Conservation (phyloP, 2,888 invertebrate genomes). For the Aphodius sticticus region DNA sequence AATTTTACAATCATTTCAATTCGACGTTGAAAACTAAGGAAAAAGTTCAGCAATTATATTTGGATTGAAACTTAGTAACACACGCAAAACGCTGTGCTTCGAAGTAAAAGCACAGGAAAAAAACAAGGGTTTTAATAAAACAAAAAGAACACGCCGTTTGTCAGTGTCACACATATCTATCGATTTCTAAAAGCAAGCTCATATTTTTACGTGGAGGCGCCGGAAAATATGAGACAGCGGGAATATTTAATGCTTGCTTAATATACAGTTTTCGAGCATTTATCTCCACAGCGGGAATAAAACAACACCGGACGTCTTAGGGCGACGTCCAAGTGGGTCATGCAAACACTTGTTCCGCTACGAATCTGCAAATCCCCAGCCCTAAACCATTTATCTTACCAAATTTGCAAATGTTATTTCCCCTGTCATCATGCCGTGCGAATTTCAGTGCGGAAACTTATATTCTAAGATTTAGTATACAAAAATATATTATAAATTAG, state of each 20-base stretch:
- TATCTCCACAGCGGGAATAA: not conserved
- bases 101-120: not conserved
- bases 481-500: no score
- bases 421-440: not conserved
- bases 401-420: not conserved
- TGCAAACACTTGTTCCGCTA: not conserved
- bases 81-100: no score
- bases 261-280: constrained; percentile 15
- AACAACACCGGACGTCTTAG: constrained; percentile 4
- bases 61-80: no score
- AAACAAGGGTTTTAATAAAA: not conserved
- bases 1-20: no score
- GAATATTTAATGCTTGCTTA: constrained; percentile 24
- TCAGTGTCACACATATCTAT: not conserved
- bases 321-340: not conserved
- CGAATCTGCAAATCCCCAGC: not conserved
- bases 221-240: constrained; percentile 23
- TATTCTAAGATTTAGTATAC: not conserved
- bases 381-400: not conserved
- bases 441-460: not conserved
- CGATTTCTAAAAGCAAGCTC: not conserved
- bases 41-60: no score
- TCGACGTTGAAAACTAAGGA: no score
- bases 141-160: not conserved
- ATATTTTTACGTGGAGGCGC: not conserved